These are phyloP conservation scores for Delichon dasypus DNA, from an alignment of 2,797 vertebrate genomes.

Conservation along the genomic window DNA sequence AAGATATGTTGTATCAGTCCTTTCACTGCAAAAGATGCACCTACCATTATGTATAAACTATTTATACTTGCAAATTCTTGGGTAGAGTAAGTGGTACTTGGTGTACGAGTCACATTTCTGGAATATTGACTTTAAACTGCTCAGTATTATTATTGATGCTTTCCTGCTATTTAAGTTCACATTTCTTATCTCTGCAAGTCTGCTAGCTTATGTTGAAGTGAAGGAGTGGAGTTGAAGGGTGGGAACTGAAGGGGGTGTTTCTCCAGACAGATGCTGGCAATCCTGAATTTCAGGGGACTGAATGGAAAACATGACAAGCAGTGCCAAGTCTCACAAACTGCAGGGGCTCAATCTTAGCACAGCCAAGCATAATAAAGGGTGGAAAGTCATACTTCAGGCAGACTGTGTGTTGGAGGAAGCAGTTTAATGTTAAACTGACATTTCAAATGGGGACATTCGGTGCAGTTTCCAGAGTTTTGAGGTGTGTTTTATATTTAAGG, in stretches of 20 bases:
- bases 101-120: neutral
- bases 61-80: neutral
- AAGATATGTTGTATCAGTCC: neutral
- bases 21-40: neutral
- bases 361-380: neutral
- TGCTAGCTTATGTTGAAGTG: neutral
- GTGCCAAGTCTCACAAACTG: neutral
- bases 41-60: rapidly evolving
- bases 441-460: neutral
- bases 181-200: neutral
- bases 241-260: neutral
- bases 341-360: neutral
- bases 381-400: rapidly evolving
- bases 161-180: neutral
- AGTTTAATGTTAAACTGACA: neutral
- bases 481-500: neutral
- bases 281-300: neutral
- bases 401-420: neutral
- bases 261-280: neutral
- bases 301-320: neutral
- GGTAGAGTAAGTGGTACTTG: neutral
- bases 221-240: neutral
- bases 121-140: neutral
- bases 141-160: neutral
- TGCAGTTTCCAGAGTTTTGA: neutral